Base-by-base conservation (phyloP, 2,888 invertebrate genomes). In the Drosophila quasianomalipes region DNA sequence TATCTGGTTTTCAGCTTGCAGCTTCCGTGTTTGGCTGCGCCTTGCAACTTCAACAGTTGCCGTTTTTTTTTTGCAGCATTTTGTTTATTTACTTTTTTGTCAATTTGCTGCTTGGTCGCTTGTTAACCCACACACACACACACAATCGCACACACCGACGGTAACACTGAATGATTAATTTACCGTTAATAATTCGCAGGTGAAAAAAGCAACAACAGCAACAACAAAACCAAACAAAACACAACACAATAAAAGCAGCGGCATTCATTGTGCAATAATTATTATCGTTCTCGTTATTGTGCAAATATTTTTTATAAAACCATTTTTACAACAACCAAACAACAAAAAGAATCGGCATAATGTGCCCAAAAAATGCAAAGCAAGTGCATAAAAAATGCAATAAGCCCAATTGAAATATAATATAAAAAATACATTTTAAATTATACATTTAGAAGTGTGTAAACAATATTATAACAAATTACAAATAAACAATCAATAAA, bases 151-250 rank as follows among this genome's bases (percentile, higher is more conserved):
- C 54, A 64, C 10, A 53, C 14, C 28, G 57, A 30, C 53, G 53
- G 47, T 52, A 54, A 57, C 55, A 52, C 74, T 70, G 70, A 82
- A 87, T 85, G 81, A 82, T 85, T 90, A 88, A 90, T 88, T 89
- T 83, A 85, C 85, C 88, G 85, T 85, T 90, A 90, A 72, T 85
- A 88, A 81, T 85, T 88, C 60, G 68, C 89, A 85, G 85, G 85
- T 85, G 83, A 83, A 88, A 71, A 75, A 51, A 31, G 4, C 28
- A 12, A 39, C 19, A 41, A 3, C 41, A 44, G 5, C 44, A 44
- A 47, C 47, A 47, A 47, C 47, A 26, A 47, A 7, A 14, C 47
- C 22, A 59, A 68, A 70, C 62, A 70, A 76, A 37, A 68, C 7
- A 61, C 30, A 70, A 57, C 39, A 74, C 12, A 64, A 57, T 64